Evolutionary conservation across 2,113 vertebrate genomes (phyloP).

Genomic region (Periophthalmodon schlosseri): DNA sequence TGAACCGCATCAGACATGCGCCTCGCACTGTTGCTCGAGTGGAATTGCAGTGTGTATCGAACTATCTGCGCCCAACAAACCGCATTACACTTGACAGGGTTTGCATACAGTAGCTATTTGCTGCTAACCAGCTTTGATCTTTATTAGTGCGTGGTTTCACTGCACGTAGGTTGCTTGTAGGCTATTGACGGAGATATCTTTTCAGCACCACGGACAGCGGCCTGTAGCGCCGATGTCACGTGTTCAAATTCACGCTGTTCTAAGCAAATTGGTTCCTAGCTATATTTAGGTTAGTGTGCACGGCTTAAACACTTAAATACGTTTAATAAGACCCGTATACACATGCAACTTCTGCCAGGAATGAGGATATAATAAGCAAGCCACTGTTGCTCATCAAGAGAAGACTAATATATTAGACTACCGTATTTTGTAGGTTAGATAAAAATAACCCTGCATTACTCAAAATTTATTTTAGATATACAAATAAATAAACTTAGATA

Average conservation of each 20-base stretch:
- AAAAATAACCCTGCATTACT: too few species aligned
- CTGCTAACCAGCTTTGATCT: not conserved
- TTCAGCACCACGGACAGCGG: conserved; percentile 78
- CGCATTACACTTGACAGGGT: conserved; percentile 15
- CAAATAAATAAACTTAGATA: too few species aligned
- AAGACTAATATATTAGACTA: not conserved
- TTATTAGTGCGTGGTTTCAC: not conserved
- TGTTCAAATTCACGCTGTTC: conserved; percentile 50
- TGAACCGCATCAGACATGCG: conserved; percentile 70
- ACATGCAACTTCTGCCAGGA: conserved; percentile 3
- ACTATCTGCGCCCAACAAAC: conserved; percentile 58
- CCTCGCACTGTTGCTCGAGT: conserved; percentile 71
- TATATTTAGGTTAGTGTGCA: conserved; percentile 59
- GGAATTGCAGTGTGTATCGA: conserved; percentile 68
- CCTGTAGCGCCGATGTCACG: conserved; percentile 50
- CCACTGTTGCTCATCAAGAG: not conserved
- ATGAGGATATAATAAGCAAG: not conserved
- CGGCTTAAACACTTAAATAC: conserved; percentile 60
- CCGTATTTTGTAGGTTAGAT: not conserved
- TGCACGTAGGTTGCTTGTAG: not conserved
- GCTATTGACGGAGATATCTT: conserved; percentile 15
- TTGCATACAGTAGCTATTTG: not conserved
- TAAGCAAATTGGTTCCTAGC: conserved; percentile 51
- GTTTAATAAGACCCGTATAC: conserved; percentile 9
- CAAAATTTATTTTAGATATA: not conserved